These are phyloP conservation scores for Procambarus clarkii DNA, from an alignment of 1,140 invertebrate species.

Conservation along the genomic window DNA sequence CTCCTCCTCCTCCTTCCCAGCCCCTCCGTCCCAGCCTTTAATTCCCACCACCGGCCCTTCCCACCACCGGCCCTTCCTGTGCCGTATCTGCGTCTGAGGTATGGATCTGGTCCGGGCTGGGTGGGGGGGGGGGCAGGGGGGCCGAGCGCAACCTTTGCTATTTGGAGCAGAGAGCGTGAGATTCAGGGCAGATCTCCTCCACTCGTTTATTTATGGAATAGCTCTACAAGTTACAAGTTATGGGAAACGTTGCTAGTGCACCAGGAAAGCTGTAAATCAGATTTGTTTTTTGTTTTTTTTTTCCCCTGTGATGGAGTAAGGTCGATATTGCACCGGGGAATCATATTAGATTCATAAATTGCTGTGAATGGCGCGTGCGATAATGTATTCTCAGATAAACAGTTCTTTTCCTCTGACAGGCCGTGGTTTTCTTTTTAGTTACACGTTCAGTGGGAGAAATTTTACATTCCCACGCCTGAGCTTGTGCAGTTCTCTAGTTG, in stretches of 20 bases:
- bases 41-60: too few species aligned
- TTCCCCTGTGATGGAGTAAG: neutral
- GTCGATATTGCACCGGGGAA: neutral
- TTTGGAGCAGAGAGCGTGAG: constrained; percentile 1
- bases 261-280: neutral
- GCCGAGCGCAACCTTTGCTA: constrained; percentile 2
- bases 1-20: neutral
- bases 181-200: neutral
- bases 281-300: neutral
- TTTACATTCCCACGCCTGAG: too few species aligned
- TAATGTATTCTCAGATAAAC: too few species aligned
- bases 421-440: too few species aligned
- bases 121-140: neutral
- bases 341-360: too few species aligned
- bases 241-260: neutral
- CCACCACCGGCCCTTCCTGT: neutral
- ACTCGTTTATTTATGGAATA: neutral
- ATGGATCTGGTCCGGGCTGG: neutral
- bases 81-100: neutral
- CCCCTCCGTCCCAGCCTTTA: neutral
- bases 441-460: too few species aligned
- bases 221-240: neutral
- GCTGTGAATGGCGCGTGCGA: too few species aligned
- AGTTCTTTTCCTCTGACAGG: too few species aligned
- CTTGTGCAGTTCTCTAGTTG: too few species aligned